Base-by-base conservation (phyloP, 1,140 invertebrate genomes). In the Zaprionus davidi region DNA sequence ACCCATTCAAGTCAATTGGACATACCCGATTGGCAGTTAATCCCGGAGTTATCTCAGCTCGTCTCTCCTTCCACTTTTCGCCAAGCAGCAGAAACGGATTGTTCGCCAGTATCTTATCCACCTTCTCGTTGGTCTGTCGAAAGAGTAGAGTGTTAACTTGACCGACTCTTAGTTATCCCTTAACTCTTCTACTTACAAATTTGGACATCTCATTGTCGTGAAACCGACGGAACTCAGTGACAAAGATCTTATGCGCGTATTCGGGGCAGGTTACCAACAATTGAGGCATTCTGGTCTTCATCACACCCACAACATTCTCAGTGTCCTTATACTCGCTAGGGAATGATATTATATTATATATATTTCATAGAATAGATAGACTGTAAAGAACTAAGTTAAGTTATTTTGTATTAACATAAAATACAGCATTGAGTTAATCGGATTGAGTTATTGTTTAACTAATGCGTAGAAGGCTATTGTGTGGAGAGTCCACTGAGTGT, bases 61-160 rank as follows among this genome's bases (percentile, higher is more conserved):
- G 83, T 20, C 93, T 92, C n/a, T 93, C 86, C 78, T 95, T 95
- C 95, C 95, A 95, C 9, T 72, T 78, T 5, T 93, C 88, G 15
- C 93, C 93, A 5, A 58, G 78, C 5, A 92, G 63, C 5, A 92
- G 36, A 67, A 94, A 94, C 1, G 93, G 82, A 79, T 94, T 94
- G 31, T 81, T 78, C 2, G 76, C 83, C 49, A 93, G 68, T 17
- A 94, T 86, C 17, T 88, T 83, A 79, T 94, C 93, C 3, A 73
- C 56, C 36, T 93, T 73, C 26, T 81, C 69, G 63, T 93, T 81
- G 3, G 92, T 55, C 69, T 92, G 31, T 49, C 28, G 2, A 51
- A 15, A 11, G 44, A 49, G 4, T 17, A 22, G 0, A 26, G 0
- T 59, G 1, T 90, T 80, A 11, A 11, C 9, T 34, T 34, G 31